Evolutionary conservation across 2,113 vertebrate species (phyloP).

Genomic region (Rhineura floridana): DNA sequence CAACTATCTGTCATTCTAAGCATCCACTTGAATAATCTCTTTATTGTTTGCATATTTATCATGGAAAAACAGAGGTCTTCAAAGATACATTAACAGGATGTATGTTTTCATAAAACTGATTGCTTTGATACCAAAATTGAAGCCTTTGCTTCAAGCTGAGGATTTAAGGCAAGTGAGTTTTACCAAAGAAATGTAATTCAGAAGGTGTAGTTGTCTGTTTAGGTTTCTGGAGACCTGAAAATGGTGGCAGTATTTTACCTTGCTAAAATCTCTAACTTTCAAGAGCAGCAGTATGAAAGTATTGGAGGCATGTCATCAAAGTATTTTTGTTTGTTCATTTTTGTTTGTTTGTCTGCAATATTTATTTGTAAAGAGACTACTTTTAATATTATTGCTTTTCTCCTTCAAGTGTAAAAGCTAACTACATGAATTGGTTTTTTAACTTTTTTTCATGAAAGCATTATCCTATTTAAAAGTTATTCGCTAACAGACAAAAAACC

Average conservation of each 20-base stretch:
- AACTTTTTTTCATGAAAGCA: constrained; percentile 14
- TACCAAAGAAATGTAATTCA: constrained; percentile 42
- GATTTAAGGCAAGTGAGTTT: constrained; percentile 52
- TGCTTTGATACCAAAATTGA: constrained; percentile 85
- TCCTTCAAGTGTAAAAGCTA: constrained; percentile 42
- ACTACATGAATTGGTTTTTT: neutral
- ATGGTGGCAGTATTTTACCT: constrained; percentile 31
- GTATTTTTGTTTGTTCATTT: constrained; percentile 37
- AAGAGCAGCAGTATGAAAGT: constrained; percentile 9
- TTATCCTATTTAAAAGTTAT: constrained; percentile 31
- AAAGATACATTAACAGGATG: constrained; percentile 86
- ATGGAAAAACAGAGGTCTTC: constrained; percentile 83
- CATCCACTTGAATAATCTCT: constrained; percentile 76
- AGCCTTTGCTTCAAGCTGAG: constrained; percentile 79
- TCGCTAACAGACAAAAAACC: no score
- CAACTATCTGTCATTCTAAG: constrained; percentile 84
- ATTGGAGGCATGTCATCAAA: constrained; percentile 3
- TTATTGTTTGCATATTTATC: constrained; percentile 91
- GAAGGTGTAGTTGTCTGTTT: constrained; percentile 52
- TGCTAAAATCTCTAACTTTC: constrained; percentile 22
- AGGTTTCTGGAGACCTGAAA: constrained; percentile 28
- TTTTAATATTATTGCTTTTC: constrained; percentile 2
- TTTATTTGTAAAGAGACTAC: constrained; percentile 4
- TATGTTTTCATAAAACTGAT: constrained; percentile 91
- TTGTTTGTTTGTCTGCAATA: neutral